Conservation (phyloP, 1,140 invertebrate genomes). For the Penaeus vannamei region DNA sequence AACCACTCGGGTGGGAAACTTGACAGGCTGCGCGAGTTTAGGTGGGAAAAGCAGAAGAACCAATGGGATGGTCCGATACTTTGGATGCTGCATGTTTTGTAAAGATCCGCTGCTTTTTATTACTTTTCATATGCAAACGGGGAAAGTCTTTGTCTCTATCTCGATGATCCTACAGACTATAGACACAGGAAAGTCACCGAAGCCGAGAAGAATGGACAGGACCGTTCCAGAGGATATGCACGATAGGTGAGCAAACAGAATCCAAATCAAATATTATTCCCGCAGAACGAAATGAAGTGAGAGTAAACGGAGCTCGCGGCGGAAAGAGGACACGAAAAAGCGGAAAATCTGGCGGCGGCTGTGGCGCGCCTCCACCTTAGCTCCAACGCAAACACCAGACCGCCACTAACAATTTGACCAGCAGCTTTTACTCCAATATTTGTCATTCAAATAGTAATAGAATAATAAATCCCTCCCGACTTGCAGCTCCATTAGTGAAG, state of each 20-base stretch:
- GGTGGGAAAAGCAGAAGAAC: conserved; percentile 67
- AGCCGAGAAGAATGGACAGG: neutral
- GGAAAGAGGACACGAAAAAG: conserved; percentile 53
- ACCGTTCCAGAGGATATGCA: neutral
- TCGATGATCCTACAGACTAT: no score
- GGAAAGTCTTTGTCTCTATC: neutral
- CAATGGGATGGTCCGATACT: conserved; percentile 62
- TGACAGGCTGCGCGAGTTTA: conserved; percentile 67
- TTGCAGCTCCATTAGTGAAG: no score
- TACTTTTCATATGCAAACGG: neutral
- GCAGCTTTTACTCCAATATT: no score
- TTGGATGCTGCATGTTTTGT: conserved; percentile 20
- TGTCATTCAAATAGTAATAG: no score
- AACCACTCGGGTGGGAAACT: conserved; percentile 65
- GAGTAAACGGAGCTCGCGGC: conserved; percentile 27
- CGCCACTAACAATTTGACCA: conserved; percentile 52
- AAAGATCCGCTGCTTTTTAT: neutral
- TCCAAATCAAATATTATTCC: neutral
- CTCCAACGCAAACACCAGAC: conserved; percentile 53
- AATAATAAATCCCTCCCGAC: no score
- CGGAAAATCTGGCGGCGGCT: conserved; percentile 61
- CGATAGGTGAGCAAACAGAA: neutral
- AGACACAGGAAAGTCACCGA: neutral
- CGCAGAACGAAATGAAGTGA: conserved; percentile 36
- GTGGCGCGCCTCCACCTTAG: conserved; percentile 52